A percentile compares a stretch with the other conserved stretches of the same genome.
Conservation (phyloP, 2,888 invertebrate genomes). For the Melolontha melolontha region DNA sequence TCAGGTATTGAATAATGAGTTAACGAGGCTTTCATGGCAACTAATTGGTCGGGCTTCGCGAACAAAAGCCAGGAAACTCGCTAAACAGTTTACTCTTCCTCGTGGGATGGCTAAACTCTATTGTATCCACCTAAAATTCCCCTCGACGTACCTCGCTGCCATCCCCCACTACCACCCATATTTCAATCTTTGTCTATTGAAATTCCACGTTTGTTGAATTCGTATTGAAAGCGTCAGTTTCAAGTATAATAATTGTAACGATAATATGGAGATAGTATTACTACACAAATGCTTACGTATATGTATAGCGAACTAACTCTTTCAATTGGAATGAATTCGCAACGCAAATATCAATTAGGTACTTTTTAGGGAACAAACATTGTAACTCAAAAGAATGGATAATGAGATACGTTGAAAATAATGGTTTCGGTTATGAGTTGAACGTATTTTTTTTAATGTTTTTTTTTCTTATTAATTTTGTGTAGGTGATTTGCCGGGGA, state of each 20-base stretch:
- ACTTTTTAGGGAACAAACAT: conserved; percentile 13
- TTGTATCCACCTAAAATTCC: conserved; percentile 37
- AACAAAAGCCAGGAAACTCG: conserved; percentile 57
- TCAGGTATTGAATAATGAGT: conserved; percentile 58
- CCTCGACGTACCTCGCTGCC: conserved; percentile 24
- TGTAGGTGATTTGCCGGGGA: background rate
- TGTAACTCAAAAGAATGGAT: conserved; percentile 8
- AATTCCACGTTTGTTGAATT: conserved; percentile 43
- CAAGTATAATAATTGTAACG: conserved; percentile 39
- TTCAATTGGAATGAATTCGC: conserved; percentile 10
- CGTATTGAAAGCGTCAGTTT: conserved; percentile 36
- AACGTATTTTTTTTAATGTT: background rate
- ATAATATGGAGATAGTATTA: conserved; percentile 19
- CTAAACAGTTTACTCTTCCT: conserved; percentile 55
- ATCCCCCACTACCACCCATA: conserved; percentile 21
- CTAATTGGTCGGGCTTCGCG: conserved; percentile 59
- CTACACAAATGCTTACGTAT: conserved; percentile 12
- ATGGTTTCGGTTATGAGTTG: no score
- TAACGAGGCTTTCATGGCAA: conserved; percentile 59
- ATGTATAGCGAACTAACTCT: conserved; percentile 2
- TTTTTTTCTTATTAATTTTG: conserved; percentile 4
- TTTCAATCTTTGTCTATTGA: conserved; percentile 43
- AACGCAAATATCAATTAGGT: conserved; percentile 24
- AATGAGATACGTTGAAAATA: background rate
- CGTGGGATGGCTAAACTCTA: conserved; percentile 44